phyloP scores from a whole-genome alignment of 2,888 invertebrate genomes.

The Drosophila yooni region DNA sequence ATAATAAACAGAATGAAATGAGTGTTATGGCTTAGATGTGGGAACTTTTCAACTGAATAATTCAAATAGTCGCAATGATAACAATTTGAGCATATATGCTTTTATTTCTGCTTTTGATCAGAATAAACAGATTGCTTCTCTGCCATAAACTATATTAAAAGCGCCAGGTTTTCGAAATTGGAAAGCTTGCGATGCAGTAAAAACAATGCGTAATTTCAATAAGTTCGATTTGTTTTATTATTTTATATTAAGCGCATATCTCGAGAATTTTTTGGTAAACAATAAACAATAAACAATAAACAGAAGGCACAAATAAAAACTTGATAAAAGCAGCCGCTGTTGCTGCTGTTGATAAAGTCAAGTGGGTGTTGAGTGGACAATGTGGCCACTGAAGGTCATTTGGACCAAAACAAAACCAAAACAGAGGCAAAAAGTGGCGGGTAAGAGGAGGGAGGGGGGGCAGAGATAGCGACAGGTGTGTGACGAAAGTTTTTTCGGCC shows the following conservation, averaged over 20 bases:
- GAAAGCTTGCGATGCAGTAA: conserved; percentile 22
- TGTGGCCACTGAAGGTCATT: conserved; percentile 40
- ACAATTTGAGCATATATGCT: background rate
- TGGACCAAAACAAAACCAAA: conserved; percentile 12
- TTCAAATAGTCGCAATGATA: background rate
- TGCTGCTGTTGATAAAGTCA: conserved; percentile 1
- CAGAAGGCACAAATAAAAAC: conserved; percentile 22
- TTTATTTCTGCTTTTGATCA: background rate
- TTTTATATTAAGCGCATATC: conserved; percentile 14
- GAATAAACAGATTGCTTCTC: background rate
- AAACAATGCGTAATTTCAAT: conserved; percentile 36
- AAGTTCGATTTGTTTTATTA: conserved; percentile 20
- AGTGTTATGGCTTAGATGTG: background rate
- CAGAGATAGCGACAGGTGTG: conserved; percentile 15
- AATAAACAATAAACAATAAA: conserved; percentile 2
- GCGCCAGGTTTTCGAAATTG: background rate
- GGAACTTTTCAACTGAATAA: background rate
- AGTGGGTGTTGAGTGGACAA: conserved; percentile 26
- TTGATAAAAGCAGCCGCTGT: conserved; percentile 14
- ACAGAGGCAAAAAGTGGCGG: background rate
- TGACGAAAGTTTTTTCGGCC: conserved; percentile 29
- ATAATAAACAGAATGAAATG: background rate
- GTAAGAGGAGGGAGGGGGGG: background rate
- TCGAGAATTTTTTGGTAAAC: conserved; percentile 23
- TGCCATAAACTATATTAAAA: background rate